Evolutionary conservation across 1,140 invertebrate genomes (phyloP), one percentile per base, ranked within the genome.

Genomic region (Subanguina moxae): DNA sequence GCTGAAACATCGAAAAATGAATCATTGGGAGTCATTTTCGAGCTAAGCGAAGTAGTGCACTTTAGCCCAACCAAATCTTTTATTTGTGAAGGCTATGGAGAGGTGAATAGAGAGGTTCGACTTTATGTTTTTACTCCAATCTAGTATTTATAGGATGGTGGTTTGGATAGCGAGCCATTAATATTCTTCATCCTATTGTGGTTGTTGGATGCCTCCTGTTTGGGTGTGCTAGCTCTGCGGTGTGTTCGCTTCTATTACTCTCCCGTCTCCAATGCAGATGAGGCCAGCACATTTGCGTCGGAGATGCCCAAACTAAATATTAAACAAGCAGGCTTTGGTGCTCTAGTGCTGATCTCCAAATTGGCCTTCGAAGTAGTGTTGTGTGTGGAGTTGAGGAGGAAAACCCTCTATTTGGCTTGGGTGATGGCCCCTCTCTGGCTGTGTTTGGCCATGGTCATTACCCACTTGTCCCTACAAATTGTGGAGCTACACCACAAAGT

Each of bases 121-220:
- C n/a, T n/a, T n/a, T n/a, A n/a, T n/a, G n/a, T 21, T 52, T 52
- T 52, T 15, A 25, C 48, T 5, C 1, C 48, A 21, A 52, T 7
- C 17, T 21, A 52, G 17, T 15, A 3, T 52, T 67, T 67, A 21
- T 56, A 67, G 65, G 65, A 67, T 21, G 65, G 65, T 25, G 64
- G 65, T 9, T 15, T 67, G 1, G 64, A 67, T 64, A 3, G 64
- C 17, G 65, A 67, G 45, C 65, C 65, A 1, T 38, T 67, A n/a
- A 43, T 67, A 21, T 64, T 67, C 30, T 67, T 67, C 65, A 38
- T 67, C 13, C 65, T 67, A 13, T 27, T 67, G 1, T 62, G 59
- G 27, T 15, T 67, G 25, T 45, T 67, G 19, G 65, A 67, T 57
- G 28, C 63, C 59, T 64, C 42, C 30, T 67, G 32, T 43, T 30